These are phyloP conservation scores for Drosophila infuscata DNA, from an alignment of 2,888 invertebrate species.

Conservation along the genomic window DNA sequence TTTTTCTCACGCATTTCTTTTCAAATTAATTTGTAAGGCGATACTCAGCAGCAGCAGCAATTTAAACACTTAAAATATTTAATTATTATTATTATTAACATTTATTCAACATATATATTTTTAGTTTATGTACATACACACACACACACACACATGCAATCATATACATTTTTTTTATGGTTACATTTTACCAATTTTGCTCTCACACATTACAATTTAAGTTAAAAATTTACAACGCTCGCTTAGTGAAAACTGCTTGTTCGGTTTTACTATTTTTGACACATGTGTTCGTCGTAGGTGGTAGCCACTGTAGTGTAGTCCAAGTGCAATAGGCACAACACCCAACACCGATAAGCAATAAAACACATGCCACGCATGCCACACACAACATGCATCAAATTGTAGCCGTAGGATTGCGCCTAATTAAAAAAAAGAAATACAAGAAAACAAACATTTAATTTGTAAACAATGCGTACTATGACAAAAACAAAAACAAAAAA, in stretches of 20 bases:
- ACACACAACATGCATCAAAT: conserved; percentile 39
- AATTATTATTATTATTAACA: conserved; percentile 22
- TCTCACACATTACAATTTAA: conserved; percentile 16
- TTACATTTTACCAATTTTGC: conserved; percentile 22
- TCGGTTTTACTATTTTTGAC: conserved; percentile 27
- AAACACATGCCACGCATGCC: conserved; percentile 29
- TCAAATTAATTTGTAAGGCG: conserved; percentile 40
- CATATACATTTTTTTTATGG: conserved; percentile 7
- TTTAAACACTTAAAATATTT: conserved; percentile 31
- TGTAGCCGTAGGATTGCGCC: conserved; percentile 70
- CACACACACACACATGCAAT: conserved; percentile 1
- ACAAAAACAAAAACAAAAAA: conserved; percentile 18
- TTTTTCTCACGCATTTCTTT: conserved; percentile 9
- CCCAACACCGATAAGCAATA: conserved; percentile 25
- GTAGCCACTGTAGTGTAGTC: conserved; percentile 23
- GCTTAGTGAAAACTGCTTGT: conserved; percentile 28
- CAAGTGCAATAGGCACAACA: conserved; percentile 9
- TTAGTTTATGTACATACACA: conserved; percentile 53
- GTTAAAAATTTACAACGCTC: conserved; percentile 1
- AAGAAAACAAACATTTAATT: conserved; percentile 15
- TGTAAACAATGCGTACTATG: conserved; percentile 25
- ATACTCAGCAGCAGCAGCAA: conserved; percentile 58
- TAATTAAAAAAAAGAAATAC: conserved; percentile 35
- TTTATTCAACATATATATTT: conserved; percentile 16
- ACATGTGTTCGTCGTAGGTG: conserved; percentile 29